These are phyloP conservation scores for Exephanes ischioxanthus DNA, from an alignment of 2,888 invertebrate genomes.

Conservation along the genomic window DNA sequence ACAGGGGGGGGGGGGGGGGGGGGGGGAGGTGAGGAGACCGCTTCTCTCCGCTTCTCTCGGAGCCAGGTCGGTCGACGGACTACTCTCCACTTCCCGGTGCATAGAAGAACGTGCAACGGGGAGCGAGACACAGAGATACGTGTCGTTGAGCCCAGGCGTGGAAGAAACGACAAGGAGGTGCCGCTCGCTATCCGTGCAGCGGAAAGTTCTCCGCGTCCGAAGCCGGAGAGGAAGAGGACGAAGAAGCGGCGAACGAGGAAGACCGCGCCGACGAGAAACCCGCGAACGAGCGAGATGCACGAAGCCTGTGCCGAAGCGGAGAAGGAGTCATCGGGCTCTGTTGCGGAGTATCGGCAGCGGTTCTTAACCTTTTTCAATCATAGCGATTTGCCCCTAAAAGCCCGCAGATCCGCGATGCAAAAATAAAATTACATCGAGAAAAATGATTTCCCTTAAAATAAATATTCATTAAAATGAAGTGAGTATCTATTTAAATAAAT, in stretches of 20 bases:
- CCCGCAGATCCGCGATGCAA: too few species aligned
- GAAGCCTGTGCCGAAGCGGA: neutral
- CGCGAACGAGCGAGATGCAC: constrained; percentile 26
- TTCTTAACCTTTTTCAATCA: constrained; percentile 9
- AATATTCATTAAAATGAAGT: too few species aligned
- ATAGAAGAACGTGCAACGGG: constrained; percentile 68
- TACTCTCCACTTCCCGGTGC: constrained; percentile 73
- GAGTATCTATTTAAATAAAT: too few species aligned
- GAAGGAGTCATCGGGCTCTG: constrained; percentile 13
- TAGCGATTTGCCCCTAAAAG: too few species aligned
- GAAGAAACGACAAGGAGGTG: constrained; percentile 26
- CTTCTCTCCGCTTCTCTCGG: constrained; percentile 32
- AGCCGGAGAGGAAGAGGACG: constrained; percentile 31
- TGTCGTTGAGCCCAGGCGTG: constrained; percentile 23
- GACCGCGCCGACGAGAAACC: neutral
- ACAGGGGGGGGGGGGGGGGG: constrained; percentile 36
- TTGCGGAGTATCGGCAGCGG: constrained; percentile 12
- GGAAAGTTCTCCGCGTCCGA: neutral
- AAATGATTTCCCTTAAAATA: neutral
- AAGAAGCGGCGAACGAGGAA: constrained; percentile 39
- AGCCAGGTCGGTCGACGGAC: constrained; percentile 69
- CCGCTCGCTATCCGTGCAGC: neutral
- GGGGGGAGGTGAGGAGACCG: too few species aligned
- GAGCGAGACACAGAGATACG: constrained; percentile 22
- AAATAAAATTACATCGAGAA: neutral